A percentile compares a stretch with the other conserved stretches of the same genome.
Conservation (phyloP, 2,113 vertebrate species). For the Rallus limicola region DNA sequence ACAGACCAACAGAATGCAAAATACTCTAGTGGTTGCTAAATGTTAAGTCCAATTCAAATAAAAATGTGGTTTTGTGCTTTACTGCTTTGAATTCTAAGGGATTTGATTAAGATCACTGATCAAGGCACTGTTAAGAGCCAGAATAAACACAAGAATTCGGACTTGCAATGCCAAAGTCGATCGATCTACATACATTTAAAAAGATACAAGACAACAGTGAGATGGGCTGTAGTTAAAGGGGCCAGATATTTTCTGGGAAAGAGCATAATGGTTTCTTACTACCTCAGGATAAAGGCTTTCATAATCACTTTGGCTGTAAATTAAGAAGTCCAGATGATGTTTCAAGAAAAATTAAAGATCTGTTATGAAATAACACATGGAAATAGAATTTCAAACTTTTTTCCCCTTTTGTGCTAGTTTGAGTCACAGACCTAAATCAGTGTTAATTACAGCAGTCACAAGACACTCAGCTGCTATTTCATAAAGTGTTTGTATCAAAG, state of each 20-base stretch:
- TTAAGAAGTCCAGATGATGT: neutral
- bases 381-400: neutral
- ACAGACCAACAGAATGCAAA: neutral
- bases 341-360: neutral
- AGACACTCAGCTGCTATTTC: neutral
- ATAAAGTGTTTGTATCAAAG: neutral
- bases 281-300: neutral
- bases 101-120: slow-evolving; percentile 11
- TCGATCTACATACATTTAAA: neutral
- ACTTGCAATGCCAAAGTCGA: neutral
- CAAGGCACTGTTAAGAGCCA: neutral
- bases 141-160: neutral
- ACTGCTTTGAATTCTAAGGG: neutral
- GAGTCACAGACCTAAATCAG: neutral
- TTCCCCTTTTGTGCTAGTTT: neutral
- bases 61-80: neutral
- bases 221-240: neutral
- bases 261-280: neutral
- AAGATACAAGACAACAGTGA: neutral
- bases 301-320: neutral
- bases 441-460: neutral
- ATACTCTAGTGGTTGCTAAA: neutral
- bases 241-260: neutral
- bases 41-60: neutral
- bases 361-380: neutral